Base-by-base conservation (phyloP, 2,797 vertebrate species). In the Amphiprion clarkii region DNA sequence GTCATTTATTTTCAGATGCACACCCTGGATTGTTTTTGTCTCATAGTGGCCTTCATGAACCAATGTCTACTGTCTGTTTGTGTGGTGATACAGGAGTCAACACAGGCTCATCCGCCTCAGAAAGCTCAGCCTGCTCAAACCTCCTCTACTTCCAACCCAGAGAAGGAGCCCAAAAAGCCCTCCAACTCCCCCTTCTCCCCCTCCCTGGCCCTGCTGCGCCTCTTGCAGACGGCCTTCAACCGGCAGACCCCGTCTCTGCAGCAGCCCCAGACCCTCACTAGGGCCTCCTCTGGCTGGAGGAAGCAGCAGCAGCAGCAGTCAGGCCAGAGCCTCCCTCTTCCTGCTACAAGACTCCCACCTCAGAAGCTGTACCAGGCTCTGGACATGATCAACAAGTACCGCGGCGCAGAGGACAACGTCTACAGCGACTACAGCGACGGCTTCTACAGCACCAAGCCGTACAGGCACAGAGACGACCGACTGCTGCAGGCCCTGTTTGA, bases 391-490 rank as follows among this genome's bases (percentile, higher is more conserved):
- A 98, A 96, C 94, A 95, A 95, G 88, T 95, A 95, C 65, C 92
- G 82, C 44, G 95, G 94, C 83, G 88, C 93, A 0, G 95, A 96
- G 67, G 95, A 96, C 88, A 96, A 85, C 74, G 89, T 98, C 63
- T 98, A 97, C 84, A 96, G 90, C 63, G 96, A 98, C 94, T 98
- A 99, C 58, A 94, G 95, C 5, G 97, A 99, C 23, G 94, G 94
- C 81, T 97, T 99, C 93, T 99, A 99, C 89, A 96, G 94, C 79
- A 88, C 84, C 68, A 98, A 96, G 91, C 94, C 96, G 0, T 98
- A 99, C 88, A 96, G 96, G 86, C 97, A 99, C 93, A 95, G 97
- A 90, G 97, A 99, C 76, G 97, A 99, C 84, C 94, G 96, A 83
- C 94, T 99, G 92, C 93, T 99, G 74, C 97, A 99, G 88, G 97